Conservation (phyloP, 2,888 invertebrate species). For the Liopterus haemorrhoidalis region DNA sequence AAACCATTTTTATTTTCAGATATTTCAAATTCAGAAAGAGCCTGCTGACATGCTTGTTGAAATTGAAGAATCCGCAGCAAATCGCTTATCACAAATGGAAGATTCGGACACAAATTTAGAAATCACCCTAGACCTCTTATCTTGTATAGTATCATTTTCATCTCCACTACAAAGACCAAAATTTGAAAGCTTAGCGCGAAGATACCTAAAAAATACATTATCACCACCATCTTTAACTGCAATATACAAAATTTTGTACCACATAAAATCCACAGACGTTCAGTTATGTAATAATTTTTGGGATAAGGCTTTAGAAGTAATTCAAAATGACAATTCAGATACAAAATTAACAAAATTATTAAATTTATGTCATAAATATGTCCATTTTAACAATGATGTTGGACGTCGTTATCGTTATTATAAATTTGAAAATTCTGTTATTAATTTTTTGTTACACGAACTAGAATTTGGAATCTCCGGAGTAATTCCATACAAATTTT, state of each 20-base stretch:
- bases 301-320: conserved; percentile 42
- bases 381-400: conserved; percentile 51
- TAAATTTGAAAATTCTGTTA: conserved; percentile 46
- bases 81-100: conserved; percentile 40
- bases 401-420: conserved; percentile 49
- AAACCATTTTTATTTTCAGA: conserved; percentile 36
- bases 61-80: conserved; percentile 43
- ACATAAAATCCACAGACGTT: conserved; percentile 47
- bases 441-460: conserved; percentile 41
- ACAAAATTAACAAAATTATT: conserved; percentile 39
- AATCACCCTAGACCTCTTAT: conserved; percentile 43
- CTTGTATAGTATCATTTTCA: conserved; percentile 46
- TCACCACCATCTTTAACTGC: conserved; percentile 38
- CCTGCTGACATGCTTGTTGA: conserved; percentile 47
- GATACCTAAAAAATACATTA: conserved; percentile 39
- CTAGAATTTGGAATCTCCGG: conserved; percentile 40
- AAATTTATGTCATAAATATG: conserved; percentile 48
- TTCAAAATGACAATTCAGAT: conserved; percentile 37
- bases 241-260: conserved; percentile 47
- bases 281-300: conserved; percentile 48
- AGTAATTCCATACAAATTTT: conserved; percentile 44
- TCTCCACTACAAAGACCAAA: conserved; percentile 44
- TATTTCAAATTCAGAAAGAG: conserved; percentile 49
- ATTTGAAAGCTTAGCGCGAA: conserved; percentile 41
- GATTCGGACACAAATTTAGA: conserved; percentile 30